phyloP scores from a whole-genome alignment of 92 coral and sea anemone genomes.

The Muricea muricata region DNA sequence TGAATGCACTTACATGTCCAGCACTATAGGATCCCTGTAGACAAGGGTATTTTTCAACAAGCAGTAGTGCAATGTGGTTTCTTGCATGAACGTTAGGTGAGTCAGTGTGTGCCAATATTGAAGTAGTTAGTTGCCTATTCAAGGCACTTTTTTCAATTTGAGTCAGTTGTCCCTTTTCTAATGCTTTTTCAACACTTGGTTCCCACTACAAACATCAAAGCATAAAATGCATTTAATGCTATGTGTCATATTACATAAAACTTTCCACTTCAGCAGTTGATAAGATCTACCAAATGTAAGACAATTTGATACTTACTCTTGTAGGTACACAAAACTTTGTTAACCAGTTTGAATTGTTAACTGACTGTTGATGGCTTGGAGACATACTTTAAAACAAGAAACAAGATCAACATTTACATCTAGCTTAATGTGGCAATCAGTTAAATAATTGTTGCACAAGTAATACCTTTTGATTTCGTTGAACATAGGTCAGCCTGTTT shows the following conservation, averaged over 20 bases:
- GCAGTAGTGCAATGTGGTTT: conserved; percentile 55
- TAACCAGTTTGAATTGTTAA: conserved; percentile 27
- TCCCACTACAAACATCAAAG: conserved; percentile 25
- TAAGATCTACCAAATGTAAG: background rate
- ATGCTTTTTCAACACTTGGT: conserved; percentile 6
- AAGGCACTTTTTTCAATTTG: background rate
- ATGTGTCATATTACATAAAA: background rate
- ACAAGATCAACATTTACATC: background rate
- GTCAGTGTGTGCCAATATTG: conserved; percentile 28
- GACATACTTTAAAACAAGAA: background rate
- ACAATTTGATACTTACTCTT: conserved; percentile 31
- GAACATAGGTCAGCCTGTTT: no score
- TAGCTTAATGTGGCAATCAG: background rate
- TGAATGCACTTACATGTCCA: conserved; percentile 63
- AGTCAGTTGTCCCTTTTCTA: background rate
- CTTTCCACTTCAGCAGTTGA: background rate
- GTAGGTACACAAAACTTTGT: conserved; percentile 43
- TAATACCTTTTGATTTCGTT: background rate
- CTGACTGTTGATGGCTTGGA: background rate
- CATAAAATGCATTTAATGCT: background rate
- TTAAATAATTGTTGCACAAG: background rate
- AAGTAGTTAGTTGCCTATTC: background rate
- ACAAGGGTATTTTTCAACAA: conserved; percentile 61
- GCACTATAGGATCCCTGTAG: conserved; percentile 58
- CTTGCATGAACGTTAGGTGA: conserved; percentile 31